Evolutionary conservation across 2,888 invertebrate genomes (phyloP).

Genomic region (Leuctra nigra): DNA sequence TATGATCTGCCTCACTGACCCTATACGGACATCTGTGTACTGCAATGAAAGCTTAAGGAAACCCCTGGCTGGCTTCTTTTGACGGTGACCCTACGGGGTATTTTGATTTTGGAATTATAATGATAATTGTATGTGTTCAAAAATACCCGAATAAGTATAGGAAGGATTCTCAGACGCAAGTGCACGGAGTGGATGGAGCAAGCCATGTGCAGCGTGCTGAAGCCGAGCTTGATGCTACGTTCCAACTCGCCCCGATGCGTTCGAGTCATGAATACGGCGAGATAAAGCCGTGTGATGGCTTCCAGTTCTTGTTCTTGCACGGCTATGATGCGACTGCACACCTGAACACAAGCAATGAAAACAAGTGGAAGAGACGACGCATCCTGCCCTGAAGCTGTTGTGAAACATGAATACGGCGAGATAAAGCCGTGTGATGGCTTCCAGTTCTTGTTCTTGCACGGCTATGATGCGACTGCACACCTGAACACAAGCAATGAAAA

Average conservation of each 20-base stretch:
- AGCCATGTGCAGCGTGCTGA: slow-evolving; percentile 38
- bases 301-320: slow-evolving; percentile 43
- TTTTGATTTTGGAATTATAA: not conserved
- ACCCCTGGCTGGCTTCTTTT: too few relatives aligned
- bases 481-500: slow-evolving; percentile 33
- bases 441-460: slow-evolving; percentile 43
- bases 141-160: slow-evolving; percentile 37
- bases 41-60: too few relatives aligned
- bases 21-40: too few relatives aligned
- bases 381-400: slow-evolving; percentile 39
- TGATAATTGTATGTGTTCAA: not conserved
- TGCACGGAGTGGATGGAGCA: slow-evolving; percentile 36
- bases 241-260: slow-evolving; percentile 37
- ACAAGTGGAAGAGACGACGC: slow-evolving; percentile 35
- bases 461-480: slow-evolving; percentile 39
- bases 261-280: slow-evolving; percentile 42
- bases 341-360: slow-evolving; percentile 33
- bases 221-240: slow-evolving; percentile 40
- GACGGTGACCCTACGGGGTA: too few relatives aligned
- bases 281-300: slow-evolving; percentile 42
- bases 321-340: slow-evolving; percentile 39
- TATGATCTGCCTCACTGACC: too few relatives aligned
- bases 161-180: slow-evolving; percentile 38
- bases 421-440: slow-evolving; percentile 42
- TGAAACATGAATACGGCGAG: slow-evolving; percentile 42